Conservation (phyloP, 2,113 vertebrate species). For the Circaetus cinerascens region DNA sequence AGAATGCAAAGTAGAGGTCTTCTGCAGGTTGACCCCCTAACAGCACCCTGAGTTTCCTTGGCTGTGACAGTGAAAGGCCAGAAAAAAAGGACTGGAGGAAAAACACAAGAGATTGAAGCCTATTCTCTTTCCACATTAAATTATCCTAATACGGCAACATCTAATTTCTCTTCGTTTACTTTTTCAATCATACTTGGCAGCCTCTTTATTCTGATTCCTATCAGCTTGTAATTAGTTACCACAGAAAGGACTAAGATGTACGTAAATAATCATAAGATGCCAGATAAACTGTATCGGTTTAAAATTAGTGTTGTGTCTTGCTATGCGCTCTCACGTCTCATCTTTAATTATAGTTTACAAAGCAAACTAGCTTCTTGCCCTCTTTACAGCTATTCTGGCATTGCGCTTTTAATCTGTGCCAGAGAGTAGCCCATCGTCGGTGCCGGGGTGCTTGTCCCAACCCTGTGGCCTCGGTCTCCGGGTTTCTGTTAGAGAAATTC, state of each 20-base stretch:
- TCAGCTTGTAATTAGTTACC: constrained; percentile 55
- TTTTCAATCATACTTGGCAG: constrained; percentile 27
- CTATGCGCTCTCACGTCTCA: constrained; percentile 42
- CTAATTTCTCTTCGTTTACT: background rate
- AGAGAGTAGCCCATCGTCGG: background rate
- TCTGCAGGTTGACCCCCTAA: background rate
- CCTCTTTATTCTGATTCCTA: constrained; percentile 30
- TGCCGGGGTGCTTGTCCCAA: background rate
- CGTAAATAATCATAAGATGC: constrained; percentile 67
- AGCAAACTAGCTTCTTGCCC: constrained; percentile 33
- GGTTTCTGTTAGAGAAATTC: background rate
- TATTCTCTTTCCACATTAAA: background rate
- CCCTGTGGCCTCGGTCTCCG: background rate
- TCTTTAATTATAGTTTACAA: constrained; percentile 70
- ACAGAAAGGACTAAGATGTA: constrained; percentile 34
- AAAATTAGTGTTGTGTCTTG: constrained; percentile 59
- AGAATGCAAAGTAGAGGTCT: background rate
- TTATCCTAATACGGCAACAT: background rate
- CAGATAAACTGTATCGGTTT: constrained; percentile 66
- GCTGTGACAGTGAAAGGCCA: background rate
- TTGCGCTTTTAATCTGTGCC: background rate
- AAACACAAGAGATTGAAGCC: background rate
- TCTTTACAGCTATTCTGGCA: constrained; percentile 8
- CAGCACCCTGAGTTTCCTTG: background rate
- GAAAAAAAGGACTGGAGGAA: background rate